Conservation (phyloP, 2,113 vertebrate species). For the Psophia crepitans region DNA sequence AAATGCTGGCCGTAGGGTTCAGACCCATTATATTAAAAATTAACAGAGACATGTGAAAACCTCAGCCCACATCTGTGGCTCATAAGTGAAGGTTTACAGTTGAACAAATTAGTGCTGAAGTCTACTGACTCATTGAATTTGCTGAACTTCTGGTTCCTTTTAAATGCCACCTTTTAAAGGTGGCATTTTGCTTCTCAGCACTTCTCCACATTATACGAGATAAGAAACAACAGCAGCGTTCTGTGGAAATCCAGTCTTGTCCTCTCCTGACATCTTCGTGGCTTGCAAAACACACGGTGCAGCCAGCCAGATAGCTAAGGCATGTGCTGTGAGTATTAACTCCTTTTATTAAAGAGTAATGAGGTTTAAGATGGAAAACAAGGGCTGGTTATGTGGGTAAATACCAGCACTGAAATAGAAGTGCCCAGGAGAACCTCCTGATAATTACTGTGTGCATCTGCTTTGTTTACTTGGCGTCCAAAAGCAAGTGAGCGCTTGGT, state of each 20-base stretch:
- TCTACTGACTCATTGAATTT: fast-evolving
- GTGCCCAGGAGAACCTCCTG: not conserved
- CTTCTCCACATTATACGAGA: fast-evolving
- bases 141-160: not conserved
- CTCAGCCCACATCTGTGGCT: not conserved
- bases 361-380: not conserved
- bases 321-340: fast-evolving
- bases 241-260: not conserved
- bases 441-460: not conserved
- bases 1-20: not conserved
- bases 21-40: not conserved
- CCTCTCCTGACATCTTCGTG: not conserved
- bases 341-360: not conserved
- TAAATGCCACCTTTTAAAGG: no score
- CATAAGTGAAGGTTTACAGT: not conserved
- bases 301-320: not conserved
- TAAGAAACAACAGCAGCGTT: not conserved
- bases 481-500: fast-evolving
- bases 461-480: not conserved
- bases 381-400: fast-evolving
- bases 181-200: not conserved
- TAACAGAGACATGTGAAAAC: not conserved
- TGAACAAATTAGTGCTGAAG: not conserved
- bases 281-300: fast-evolving
- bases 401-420: not conserved